Evolutionary conservation across 2,888 invertebrate species (phyloP).

Genomic region (Muscina levida): DNA sequence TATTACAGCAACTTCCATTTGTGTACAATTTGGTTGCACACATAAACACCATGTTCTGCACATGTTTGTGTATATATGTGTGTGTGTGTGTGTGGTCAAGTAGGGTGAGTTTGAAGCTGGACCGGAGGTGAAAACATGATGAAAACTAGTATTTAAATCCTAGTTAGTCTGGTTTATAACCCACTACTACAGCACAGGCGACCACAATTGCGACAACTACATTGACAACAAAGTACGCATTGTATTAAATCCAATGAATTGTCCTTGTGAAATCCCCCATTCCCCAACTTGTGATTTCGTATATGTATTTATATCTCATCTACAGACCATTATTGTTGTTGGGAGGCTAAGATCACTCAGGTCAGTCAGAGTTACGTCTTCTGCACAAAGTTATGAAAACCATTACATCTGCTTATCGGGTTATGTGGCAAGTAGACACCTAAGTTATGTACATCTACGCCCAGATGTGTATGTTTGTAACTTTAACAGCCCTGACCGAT

Average conservation of each 20-base stretch:
- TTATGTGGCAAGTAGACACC: background rate
- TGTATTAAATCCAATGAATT: conserved; percentile 32
- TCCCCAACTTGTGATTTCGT: background rate
- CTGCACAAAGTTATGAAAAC: background rate
- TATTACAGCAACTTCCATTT: too few relatives aligned
- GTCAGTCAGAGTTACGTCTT: conserved; percentile 11
- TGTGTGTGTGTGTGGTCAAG: background rate
- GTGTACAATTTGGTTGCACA: too few relatives aligned
- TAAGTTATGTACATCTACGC: background rate
- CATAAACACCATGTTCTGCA: background rate
- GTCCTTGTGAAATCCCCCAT: background rate
- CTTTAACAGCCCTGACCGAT: background rate
- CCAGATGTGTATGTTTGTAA: background rate
- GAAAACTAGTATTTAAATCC: conserved; percentile 58
- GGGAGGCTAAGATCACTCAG: conserved; percentile 13
- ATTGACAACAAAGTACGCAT: conserved; percentile 40
- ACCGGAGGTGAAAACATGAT: conserved; percentile 44
- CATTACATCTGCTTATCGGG: conserved; percentile 3
- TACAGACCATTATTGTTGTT: background rate
- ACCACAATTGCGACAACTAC: conserved; percentile 19
- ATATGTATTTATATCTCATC: conserved; percentile 15
- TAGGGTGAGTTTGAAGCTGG: background rate
- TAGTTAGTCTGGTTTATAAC: conserved; percentile 62
- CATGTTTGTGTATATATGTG: too few relatives aligned
- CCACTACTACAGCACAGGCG: conserved; percentile 26